Evolutionary conservation across 2,113 vertebrate species (phyloP).

Genomic region (Odontophorus gujanensis): DNA sequence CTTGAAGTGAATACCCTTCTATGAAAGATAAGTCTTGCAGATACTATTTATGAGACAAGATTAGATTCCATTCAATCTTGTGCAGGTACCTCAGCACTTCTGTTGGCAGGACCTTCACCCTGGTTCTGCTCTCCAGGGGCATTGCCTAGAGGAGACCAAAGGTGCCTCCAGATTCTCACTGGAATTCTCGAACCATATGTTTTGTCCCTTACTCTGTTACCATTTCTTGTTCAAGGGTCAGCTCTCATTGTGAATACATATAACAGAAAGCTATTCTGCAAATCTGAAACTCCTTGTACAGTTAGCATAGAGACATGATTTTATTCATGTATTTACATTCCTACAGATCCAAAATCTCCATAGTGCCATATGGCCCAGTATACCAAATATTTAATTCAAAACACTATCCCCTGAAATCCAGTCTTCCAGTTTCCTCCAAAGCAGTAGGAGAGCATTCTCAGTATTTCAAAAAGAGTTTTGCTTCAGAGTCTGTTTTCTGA

Average conservation of each 20-base stretch:
- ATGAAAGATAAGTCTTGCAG: not conserved
- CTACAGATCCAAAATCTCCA: not conserved
- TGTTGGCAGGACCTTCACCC: not conserved
- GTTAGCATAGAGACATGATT: not conserved
- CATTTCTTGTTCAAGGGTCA: not conserved
- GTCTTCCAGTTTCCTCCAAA: not conserved
- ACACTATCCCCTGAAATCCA: not conserved
- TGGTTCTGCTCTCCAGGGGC: not conserved
- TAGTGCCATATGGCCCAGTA: not conserved
- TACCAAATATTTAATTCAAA: not conserved
- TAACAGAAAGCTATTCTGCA: not conserved
- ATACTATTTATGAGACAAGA: not conserved
- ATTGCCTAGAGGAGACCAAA: not conserved
- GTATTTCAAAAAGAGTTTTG: not conserved
- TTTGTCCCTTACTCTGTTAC: not conserved
- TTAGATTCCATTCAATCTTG: not conserved
- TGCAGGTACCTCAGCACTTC: not conserved
- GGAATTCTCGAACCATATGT: not conserved
- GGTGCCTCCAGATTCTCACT: not conserved
- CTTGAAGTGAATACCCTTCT: not conserved
- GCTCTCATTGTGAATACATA: not conserved
- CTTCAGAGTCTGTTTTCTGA: not conserved
- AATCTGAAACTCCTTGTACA: not conserved
- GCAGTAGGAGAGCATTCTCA: not conserved
- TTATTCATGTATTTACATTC: conserved; percentile 19